phyloP scores from a whole-genome alignment of 2,113 vertebrate genomes.

The Corapipo altera region DNA sequence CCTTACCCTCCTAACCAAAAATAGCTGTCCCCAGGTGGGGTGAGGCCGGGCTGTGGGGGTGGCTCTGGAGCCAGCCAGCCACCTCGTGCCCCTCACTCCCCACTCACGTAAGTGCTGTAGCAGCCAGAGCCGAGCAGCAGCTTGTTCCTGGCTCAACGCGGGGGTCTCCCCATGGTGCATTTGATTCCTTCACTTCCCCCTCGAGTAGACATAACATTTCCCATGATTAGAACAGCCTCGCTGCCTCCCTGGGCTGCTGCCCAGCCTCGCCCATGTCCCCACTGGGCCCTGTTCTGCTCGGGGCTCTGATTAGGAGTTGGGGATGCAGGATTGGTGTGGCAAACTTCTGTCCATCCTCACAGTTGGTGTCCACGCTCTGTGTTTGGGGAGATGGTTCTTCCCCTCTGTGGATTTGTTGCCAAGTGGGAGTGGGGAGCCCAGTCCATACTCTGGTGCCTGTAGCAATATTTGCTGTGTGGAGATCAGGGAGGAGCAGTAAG shows the following conservation, averaged over 20 bases:
- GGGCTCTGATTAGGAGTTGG: neutral
- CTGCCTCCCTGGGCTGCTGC: neutral
- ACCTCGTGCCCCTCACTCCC: neutral
- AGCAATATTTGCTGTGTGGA: neutral
- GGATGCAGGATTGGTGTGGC: neutral
- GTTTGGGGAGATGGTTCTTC: neutral
- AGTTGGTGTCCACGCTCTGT: neutral
- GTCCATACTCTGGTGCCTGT: neutral
- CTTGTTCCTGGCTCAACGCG: neutral
- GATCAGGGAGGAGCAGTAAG: neutral
- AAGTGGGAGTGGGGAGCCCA: neutral
- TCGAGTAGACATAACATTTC: neutral
- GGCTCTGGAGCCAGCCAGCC: neutral
- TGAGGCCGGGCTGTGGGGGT: neutral
- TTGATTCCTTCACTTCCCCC: neutral
- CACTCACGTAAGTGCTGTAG: slow-evolving; percentile 11
- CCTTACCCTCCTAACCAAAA: slow-evolving; percentile 73
- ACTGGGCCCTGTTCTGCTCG: neutral
- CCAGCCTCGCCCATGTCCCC: neutral
- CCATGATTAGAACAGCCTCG: neutral
- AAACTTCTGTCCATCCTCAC: neutral
- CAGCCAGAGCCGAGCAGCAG: neutral
- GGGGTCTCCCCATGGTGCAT: slow-evolving; percentile 5
- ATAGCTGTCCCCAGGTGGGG: neutral
- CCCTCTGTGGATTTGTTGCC: neutral